Conservation (phyloP, 2,888 invertebrate species). For the Apomyelois bistriatella region DNA sequence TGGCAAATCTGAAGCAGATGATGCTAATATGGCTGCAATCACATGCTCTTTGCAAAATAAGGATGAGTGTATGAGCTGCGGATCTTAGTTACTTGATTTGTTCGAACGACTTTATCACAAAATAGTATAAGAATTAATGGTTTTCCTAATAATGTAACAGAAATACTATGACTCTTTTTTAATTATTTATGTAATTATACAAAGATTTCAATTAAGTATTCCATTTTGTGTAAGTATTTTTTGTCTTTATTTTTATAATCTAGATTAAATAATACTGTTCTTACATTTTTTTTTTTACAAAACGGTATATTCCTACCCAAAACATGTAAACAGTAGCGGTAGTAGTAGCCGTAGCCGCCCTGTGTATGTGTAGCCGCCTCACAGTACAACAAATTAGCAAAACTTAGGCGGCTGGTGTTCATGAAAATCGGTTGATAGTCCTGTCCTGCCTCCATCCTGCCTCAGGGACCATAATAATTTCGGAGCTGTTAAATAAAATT, state of each 20-base stretch:
- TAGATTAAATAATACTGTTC: neutral
- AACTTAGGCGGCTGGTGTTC: too few relatives aligned
- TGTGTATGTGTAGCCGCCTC: too few relatives aligned
- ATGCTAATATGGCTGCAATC: constrained; percentile 85
- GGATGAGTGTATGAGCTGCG: constrained; percentile 93
- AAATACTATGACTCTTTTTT: neutral
- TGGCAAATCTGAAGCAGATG: constrained; percentile 51
- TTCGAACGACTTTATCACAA: neutral
- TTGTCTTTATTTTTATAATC: neutral
- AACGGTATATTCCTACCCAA: neutral
- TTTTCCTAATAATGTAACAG: neutral
- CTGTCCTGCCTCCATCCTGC: too few relatives aligned
- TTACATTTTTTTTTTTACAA: neutral
- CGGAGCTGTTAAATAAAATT: too few relatives aligned
- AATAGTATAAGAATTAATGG: neutral
- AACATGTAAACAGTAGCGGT: too few relatives aligned
- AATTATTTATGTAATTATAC: neutral
- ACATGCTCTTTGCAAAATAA: constrained; percentile 93
- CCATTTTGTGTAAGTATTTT: neutral
- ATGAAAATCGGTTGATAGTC: too few relatives aligned
- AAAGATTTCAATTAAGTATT: neutral
- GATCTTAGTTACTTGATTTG: constrained; percentile 75
- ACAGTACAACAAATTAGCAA: too few relatives aligned
- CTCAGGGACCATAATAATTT: too few relatives aligned
- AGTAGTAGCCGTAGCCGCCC: too few relatives aligned